Percentiles rank a stretch among this genome's conserved stretches.
Evolutionary conservation across 23 tunicate genomes (phyloP).

Genomic region (Ascidia mentula): DNA sequence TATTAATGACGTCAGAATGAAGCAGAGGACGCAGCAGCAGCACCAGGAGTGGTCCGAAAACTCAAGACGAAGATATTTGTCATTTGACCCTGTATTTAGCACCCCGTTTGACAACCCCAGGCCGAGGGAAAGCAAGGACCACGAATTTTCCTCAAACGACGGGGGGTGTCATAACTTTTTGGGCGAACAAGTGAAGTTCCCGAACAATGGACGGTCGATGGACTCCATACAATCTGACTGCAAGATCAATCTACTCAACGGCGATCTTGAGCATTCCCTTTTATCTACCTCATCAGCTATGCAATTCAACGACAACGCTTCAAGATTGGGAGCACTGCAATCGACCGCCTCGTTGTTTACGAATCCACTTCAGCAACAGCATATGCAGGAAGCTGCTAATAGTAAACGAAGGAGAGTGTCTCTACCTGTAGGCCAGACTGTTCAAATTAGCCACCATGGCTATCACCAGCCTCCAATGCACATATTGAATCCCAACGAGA

Average conservation of each 20-base stretch:
- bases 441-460: neutral
- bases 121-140: neutral
- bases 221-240: neutral
- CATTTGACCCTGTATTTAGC: constrained; percentile 9
- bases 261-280: neutral
- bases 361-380: neutral
- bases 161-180: neutral
- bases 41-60: constrained; percentile 6
- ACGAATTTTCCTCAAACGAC: neutral
- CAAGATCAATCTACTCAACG: neutral
- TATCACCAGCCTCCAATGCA: neutral
- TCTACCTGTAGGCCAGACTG: neutral
- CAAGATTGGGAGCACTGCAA: neutral
- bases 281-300: neutral
- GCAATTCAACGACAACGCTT: neutral
- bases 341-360: neutral
- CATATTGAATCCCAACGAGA: neutral
- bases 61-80: constrained; percentile 14
- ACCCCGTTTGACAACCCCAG: constrained; percentile 2
- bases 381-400: neutral
- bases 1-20: neutral
- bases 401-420: neutral
- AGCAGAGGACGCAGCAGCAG: neutral
- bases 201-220: neutral
- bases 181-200: neutral